Base-by-base conservation (phyloP, 2,113 vertebrate genomes). In the Tragelaphus imberbis region DNA sequence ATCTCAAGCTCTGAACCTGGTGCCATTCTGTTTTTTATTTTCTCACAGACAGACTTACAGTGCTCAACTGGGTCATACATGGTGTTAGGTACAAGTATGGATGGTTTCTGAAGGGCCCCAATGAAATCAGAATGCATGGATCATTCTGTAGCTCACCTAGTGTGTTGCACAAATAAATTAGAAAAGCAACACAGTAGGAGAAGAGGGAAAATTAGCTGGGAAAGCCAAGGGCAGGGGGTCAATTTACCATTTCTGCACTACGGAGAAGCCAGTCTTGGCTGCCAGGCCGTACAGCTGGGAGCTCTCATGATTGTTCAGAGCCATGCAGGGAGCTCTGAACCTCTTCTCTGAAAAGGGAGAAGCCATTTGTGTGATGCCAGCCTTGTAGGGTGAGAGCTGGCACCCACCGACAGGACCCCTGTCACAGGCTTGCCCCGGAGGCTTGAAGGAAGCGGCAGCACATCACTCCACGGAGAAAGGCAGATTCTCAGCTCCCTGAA, bases 301-400 rank as follows among this genome's bases (percentile, higher is more conserved):
- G 82, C 68, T 81, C 59, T 56, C 65, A 40, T 1, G 55, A 23
- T 6, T 96, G 84, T 87, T 88, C 80, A 88, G 58, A 90, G 96
- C 17, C 82, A 1, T 33, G 89, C 44, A 23, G 53, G 23, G 79
- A 97, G 97, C 68, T 19, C 68, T 14, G 36, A 97, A 81, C 16
- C 82, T 91, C 80, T 44, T 51, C 25, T 93, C n/a, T 58, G 36
- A 75, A 55, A 94, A 75, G 49, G 75, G 28, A 19, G 82, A 81
- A 95, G 51, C 88, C 49, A 85, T 94, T 81, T 90, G n/a, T 92
- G 97, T 55, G 93, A 97, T 55, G 65, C 3, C 94, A 93, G 80
- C 63, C 33, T 90, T 44, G 1, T 36, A 28, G 47, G 79, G 33
- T 33, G 44, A 92, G 25, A 71, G 80, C 25, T 59, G 40, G 40